Percentiles rank a stretch among this genome's conserved stretches.
Evolutionary conservation across 1,140 invertebrate genomes (phyloP).

Genomic region (Cydia fagiglandana): DNA sequence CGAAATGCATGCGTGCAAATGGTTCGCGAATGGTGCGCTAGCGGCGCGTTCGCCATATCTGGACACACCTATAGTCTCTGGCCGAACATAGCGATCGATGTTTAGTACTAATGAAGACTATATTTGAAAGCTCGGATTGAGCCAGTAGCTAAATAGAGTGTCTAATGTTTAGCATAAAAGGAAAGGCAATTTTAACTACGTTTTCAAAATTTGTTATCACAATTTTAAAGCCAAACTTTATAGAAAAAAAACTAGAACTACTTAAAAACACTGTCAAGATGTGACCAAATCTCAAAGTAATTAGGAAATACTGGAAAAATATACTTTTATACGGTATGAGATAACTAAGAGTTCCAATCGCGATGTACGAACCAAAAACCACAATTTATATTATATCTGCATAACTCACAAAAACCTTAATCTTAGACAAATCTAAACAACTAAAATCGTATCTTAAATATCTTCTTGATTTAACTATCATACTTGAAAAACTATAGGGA

Average conservation of each 20-base stretch:
- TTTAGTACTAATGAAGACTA: neutral
- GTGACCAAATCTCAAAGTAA: neutral
- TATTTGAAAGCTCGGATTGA: neutral
- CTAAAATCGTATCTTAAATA: neutral
- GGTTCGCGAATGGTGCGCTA: too few species aligned
- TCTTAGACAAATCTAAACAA: neutral
- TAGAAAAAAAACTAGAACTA: neutral
- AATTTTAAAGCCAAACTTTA: neutral
- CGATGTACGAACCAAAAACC: neutral
- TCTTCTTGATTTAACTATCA: constrained; percentile 13
- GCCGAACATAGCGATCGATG: constrained; percentile 22
- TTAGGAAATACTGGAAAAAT: neutral
- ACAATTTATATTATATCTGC: constrained; percentile 2
- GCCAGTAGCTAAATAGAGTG: neutral
- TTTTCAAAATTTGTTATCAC: neutral
- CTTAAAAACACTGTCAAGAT: constrained; percentile 1
- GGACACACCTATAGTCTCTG: neutral
- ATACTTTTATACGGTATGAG: neutral
- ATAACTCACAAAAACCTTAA: neutral
- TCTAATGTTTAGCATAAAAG: constrained; percentile 6
- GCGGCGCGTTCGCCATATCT: neutral
- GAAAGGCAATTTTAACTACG: neutral
- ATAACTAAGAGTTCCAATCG: neutral
- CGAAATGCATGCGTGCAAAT: too few species aligned
- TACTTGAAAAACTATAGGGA: constrained; percentile 2